Percentiles rank a stretch among this genome's conserved stretches.
Conservation (phyloP, 2,888 invertebrate genomes). For the Prionchulus punctatus region DNA sequence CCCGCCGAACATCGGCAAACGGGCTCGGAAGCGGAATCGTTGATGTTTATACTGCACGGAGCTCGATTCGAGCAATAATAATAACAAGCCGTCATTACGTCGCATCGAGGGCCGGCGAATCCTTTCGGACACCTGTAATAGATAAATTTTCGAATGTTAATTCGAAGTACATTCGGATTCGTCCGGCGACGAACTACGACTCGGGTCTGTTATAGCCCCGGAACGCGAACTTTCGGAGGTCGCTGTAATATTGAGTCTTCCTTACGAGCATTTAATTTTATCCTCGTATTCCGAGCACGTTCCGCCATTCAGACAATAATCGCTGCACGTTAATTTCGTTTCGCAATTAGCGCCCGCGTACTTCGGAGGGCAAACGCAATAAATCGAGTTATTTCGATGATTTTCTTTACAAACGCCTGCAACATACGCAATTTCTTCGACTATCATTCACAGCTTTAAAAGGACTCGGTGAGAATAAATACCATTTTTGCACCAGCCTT, state of each 20-base stretch:
- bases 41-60: conserved; percentile 9
- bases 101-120: conserved; percentile 45
- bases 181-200: too few species aligned
- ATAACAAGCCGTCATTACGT: conserved; percentile 26
- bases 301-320: conserved; percentile 12
- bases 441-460: background rate
- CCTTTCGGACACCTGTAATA: conserved; percentile 17
- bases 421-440: background rate
- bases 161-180: too few species aligned
- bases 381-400: background rate
- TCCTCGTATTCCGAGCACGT: background rate
- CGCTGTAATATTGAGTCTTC: background rate
- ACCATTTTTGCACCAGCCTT: conserved; percentile 45
- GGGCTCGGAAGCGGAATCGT: conserved; percentile 12
- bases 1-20: conserved; percentile 15
- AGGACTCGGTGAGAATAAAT: conserved; percentile 36
- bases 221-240: too few species aligned
- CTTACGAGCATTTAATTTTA: background rate
- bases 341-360: conserved; percentile 11
- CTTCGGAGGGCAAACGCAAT: conserved; percentile 9
- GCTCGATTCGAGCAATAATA: conserved; percentile 12
- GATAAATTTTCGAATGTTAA: background rate
- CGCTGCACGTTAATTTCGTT: conserved; percentile 6
- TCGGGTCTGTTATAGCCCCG: too few species aligned
- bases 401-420: conserved; percentile 8